Conservation (phyloP, 2,888 invertebrate genomes). For the Strigamia transsilvanica region DNA sequence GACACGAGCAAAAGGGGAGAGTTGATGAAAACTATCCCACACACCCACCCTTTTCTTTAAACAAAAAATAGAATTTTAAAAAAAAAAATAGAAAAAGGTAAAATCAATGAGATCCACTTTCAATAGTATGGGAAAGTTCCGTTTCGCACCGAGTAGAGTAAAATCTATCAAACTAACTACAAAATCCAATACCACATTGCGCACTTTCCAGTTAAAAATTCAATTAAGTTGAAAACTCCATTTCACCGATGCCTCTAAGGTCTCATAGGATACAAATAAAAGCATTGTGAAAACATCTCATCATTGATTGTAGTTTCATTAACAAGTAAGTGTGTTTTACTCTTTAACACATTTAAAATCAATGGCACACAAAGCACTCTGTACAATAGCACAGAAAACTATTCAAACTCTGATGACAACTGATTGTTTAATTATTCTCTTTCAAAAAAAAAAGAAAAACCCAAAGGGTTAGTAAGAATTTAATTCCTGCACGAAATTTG, state of each 20-base stretch:
- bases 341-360: not conserved
- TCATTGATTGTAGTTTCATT: conserved; percentile 13
- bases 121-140: not conserved
- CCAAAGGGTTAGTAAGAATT: no score
- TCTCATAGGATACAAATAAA: conserved; percentile 40
- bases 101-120: conserved; percentile 21
- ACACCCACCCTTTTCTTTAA: not conserved
- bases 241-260: conserved; percentile 16
- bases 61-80: not conserved
- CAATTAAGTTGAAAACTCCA: conserved; percentile 46
- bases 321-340: not conserved
- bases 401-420: no score
- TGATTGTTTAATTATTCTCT: no score
- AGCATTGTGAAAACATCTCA: conserved; percentile 19
- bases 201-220: conserved; percentile 20
- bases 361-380: not conserved
- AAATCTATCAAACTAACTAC: conserved; percentile 41
- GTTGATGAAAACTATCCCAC: not conserved
- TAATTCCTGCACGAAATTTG: no score
- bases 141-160: not conserved
- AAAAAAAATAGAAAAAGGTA: not conserved
- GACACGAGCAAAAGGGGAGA: conserved; percentile 17
- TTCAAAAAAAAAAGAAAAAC: no score
- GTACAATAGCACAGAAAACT: no score
- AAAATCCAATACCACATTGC: conserved; percentile 38